These are phyloP conservation scores for Lepidotrigona ventralis DNA, from an alignment of 1,140 invertebrate genomes.

Conservation along the genomic window DNA sequence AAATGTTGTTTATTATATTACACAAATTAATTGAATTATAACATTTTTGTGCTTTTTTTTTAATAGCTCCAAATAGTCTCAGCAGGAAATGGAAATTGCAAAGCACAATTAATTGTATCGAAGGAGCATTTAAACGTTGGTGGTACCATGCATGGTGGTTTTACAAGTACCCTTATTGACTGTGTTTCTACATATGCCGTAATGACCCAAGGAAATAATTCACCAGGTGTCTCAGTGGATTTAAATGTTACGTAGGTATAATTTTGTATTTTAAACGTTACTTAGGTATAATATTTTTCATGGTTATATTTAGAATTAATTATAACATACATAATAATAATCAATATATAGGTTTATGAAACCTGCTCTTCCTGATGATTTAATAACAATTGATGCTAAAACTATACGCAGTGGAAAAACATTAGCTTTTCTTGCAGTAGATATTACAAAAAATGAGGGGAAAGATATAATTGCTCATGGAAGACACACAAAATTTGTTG, in stretches of 20 bases:
- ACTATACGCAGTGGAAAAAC: slow-evolving; percentile 89
- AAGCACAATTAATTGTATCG: slow-evolving; percentile 88
- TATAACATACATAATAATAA: slow-evolving; percentile 8
- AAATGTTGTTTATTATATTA: not conserved
- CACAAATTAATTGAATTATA: not conserved
- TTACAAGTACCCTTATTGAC: slow-evolving; percentile 91
- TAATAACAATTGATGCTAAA: slow-evolving; percentile 89
- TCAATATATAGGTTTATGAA: slow-evolving; percentile 84
- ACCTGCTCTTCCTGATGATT: slow-evolving; percentile 87
- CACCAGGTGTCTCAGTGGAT: slow-evolving; percentile 88
- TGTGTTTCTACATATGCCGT: slow-evolving; percentile 90
- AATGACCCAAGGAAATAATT: slow-evolving; percentile 82
- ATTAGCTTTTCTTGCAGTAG: slow-evolving; percentile 90
- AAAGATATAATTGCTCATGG: slow-evolving; percentile 88
- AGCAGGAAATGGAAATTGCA: slow-evolving; percentile 84
- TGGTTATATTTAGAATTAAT: slow-evolving; percentile 4
- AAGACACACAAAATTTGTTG: slow-evolving; percentile 89
- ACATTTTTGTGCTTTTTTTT: slow-evolving; percentile 52
- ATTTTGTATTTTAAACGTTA: slow-evolving; percentile 81
- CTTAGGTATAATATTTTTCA: slow-evolving; percentile 79
- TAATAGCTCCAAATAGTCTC: slow-evolving; percentile 85
- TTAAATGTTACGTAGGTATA: slow-evolving; percentile 84
- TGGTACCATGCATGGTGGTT: slow-evolving; percentile 91
- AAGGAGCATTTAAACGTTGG: slow-evolving; percentile 88
- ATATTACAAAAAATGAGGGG: slow-evolving; percentile 86